phyloP scores from a whole-genome alignment of 2,113 vertebrate species.

The Pterocles burchelli region DNA sequence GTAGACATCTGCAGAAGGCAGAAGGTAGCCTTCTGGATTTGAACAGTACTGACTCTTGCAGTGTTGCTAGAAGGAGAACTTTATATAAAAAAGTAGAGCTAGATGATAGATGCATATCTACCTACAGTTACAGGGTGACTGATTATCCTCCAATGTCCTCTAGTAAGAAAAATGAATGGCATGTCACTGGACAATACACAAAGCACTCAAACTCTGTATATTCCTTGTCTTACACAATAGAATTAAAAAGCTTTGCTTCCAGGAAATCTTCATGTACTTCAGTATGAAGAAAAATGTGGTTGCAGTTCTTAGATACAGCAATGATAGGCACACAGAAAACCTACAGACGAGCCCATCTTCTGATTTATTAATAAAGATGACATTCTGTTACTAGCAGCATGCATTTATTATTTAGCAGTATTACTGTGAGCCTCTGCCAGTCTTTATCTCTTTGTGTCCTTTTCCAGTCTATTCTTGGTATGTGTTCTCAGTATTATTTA shows the following conservation, averaged over 20 bases:
- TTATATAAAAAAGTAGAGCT: neutral
- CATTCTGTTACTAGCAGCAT: neutral
- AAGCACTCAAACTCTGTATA: neutral
- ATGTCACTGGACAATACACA: neutral
- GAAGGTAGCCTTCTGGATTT: neutral
- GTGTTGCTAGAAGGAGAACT: neutral
- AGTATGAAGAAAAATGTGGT: neutral
- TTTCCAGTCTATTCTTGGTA: slow-evolving; percentile 15
- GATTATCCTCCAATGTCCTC: neutral
- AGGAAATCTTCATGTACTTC: neutral
- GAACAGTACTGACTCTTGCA: neutral
- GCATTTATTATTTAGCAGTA: slow-evolving; percentile 22
- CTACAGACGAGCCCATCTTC: neutral
- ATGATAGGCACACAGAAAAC: neutral
- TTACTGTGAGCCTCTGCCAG: neutral
- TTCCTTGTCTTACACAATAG: neutral
- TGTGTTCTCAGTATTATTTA: slow-evolving; percentile 25
- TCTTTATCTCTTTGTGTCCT: slow-evolving; percentile 14
- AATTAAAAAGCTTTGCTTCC: neutral
- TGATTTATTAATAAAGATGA: slow-evolving; percentile 23
- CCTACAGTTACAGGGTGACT: neutral
- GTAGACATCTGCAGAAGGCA: neutral
- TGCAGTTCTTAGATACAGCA: neutral
- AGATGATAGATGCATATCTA: neutral
- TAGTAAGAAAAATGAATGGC: neutral